Evolutionary conservation across 2,888 invertebrate genomes (phyloP).

Genomic region (Sympetrum striolatum): DNA sequence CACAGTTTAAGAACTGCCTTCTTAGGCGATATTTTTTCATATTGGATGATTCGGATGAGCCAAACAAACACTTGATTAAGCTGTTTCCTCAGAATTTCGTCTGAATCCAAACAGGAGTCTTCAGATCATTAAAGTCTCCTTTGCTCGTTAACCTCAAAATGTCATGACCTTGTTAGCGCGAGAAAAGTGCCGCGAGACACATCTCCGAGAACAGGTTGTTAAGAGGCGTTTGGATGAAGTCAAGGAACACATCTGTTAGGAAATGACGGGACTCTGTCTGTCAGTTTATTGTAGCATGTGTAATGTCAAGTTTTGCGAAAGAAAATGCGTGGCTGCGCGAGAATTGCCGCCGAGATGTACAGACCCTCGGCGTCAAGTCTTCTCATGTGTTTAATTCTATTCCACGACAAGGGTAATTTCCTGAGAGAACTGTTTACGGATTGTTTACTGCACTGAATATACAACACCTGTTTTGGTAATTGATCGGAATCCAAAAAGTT

Average conservation of each 20-base stretch:
- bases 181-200: slow-evolving; percentile 1
- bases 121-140: slow-evolving; percentile 24
- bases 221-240: slow-evolving; percentile 30
- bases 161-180: background rate
- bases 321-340: background rate
- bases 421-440: background rate
- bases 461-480: background rate
- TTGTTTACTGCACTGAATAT: background rate
- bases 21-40: background rate
- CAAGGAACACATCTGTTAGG: slow-evolving; percentile 22
- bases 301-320: background rate
- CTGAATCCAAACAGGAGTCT: background rate
- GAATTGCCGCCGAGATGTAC: background rate
- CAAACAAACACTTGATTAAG: background rate
- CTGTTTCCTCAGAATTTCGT: background rate
- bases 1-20: background rate
- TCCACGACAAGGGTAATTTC: background rate
- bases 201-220: slow-evolving; percentile 1
- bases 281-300: slow-evolving; percentile 11
- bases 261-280: slow-evolving; percentile 18
- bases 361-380: background rate
- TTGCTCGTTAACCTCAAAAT: slow-evolving; percentile 25
- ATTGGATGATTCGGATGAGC: background rate
- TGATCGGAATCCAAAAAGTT: background rate
- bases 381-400: background rate